Percentiles rank a stretch among this genome's conserved stretches.
Evolutionary conservation across 2,888 invertebrate species (phyloP).

Genomic region (Calameuta filiformis): DNA sequence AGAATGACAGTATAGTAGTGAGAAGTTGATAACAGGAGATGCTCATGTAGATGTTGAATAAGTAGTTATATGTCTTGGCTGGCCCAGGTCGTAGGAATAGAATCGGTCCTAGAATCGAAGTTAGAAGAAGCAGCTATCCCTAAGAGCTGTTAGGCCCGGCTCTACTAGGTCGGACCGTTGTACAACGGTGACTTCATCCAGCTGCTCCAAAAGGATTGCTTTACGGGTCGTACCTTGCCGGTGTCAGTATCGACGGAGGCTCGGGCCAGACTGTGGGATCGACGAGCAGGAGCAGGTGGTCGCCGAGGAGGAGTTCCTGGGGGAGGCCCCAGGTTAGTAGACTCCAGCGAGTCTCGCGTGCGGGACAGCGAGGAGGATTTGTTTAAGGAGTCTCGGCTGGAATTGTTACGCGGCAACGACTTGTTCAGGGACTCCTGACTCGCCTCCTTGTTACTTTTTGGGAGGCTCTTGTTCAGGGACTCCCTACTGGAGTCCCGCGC

Average conservation of each 20-base stretch:
- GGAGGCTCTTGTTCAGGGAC: conserved; percentile 55
- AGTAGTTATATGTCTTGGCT: background rate
- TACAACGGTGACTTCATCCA: conserved; percentile 71
- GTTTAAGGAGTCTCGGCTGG: conserved; percentile 57
- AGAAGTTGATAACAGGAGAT: background rate
- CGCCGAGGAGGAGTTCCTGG: conserved; percentile 55
- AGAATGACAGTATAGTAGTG: background rate
- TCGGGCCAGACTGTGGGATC: conserved; percentile 61
- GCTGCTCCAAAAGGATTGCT: conserved; percentile 77
- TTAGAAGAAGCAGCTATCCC: conserved; percentile 34
- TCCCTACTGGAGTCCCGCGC: conserved; percentile 57
- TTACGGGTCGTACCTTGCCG: conserved; percentile 78
- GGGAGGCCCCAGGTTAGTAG: conserved; percentile 48
- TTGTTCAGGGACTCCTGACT: conserved; percentile 55
- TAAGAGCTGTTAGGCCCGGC: conserved; percentile 33
- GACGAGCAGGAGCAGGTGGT: conserved; percentile 64
- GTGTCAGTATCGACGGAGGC: conserved; percentile 65
- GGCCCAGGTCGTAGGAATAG: conserved; percentile 4
- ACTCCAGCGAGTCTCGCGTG: conserved; percentile 57
- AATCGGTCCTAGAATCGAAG: background rate
- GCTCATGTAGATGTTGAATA: background rate
- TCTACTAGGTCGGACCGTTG: conserved; percentile 68
- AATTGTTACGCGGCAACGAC: conserved; percentile 57
- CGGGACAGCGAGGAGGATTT: conserved; percentile 60
- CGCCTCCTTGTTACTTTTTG: conserved; percentile 48